Percentiles rank a stretch among this genome's conserved stretches.
phyloP scores from a whole-genome alignment of 2,113 vertebrate species.

The Parotia lawesii region DNA sequence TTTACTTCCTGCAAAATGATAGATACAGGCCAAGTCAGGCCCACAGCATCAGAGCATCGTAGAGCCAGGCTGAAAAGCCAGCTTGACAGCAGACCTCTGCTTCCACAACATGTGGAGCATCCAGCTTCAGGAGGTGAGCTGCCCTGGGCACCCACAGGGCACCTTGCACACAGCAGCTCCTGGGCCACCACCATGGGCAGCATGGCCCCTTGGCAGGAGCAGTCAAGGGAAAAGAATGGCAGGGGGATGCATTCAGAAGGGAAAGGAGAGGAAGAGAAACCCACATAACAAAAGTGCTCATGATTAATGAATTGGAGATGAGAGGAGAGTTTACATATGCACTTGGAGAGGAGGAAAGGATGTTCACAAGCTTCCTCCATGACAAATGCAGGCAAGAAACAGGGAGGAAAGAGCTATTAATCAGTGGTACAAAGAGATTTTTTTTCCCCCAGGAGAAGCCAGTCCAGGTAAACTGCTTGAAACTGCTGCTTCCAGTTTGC shows the following conservation, averaged over 20 bases:
- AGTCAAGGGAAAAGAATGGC: background rate
- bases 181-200: fast-evolving
- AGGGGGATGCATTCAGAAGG: background rate
- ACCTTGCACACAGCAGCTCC: background rate
- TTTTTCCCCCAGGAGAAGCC: background rate
- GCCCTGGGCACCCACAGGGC: background rate
- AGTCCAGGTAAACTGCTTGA: background rate
- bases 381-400: slow-evolving; percentile 2
- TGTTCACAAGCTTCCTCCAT: background rate
- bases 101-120: fast-evolving
- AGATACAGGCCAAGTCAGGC: background rate
- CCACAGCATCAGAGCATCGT: background rate
- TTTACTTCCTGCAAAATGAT: slow-evolving; percentile 27
- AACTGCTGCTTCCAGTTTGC: background rate
- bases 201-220: fast-evolving
- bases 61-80: background rate
- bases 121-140: background rate
- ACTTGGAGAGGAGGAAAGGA: background rate
- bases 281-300: background rate
- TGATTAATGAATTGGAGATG: slow-evolving; percentile 2
- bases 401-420: slow-evolving; percentile 11
- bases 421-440: background rate
- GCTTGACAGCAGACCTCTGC: background rate
- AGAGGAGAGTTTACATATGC: slow-evolving; percentile 13
- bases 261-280: background rate